A percentile compares a stretch with the other conserved stretches of the same genome.
phyloP scores from a whole-genome alignment of 2,888 invertebrate genomes.

The Pterostichus madidus region DNA sequence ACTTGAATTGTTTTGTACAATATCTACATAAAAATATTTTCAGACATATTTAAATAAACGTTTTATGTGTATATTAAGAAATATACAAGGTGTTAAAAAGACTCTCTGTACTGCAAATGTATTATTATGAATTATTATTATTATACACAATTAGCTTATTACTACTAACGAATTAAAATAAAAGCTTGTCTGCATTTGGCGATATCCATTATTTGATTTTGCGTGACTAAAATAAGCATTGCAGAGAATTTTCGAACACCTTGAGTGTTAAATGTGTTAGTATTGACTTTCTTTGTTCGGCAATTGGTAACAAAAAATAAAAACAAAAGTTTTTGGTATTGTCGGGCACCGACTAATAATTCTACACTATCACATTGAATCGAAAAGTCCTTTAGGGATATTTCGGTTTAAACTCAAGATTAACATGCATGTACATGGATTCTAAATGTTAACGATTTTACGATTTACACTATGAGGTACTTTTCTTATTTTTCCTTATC shows the following conservation, averaged over 20 bases:
- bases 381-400: constrained; percentile 46
- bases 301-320: constrained; percentile 41
- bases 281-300: constrained; percentile 53
- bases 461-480: constrained; percentile 28
- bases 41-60: too few species aligned
- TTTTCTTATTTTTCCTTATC: background rate
- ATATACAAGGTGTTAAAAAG: too few species aligned
- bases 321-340: constrained; percentile 69
- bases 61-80: too few species aligned
- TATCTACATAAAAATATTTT: too few species aligned
- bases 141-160: too few species aligned
- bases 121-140: too few species aligned
- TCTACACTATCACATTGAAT: constrained; percentile 68
- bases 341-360: constrained; percentile 72
- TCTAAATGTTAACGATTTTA: constrained; percentile 8
- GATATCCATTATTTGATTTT: too few species aligned
- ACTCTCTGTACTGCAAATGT: too few species aligned
- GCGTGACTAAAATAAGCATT: too few species aligned
- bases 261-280: background rate
- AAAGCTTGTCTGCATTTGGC: too few species aligned
- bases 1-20: too few species aligned
- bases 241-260: background rate
- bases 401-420: constrained; percentile 38
- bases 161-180: too few species aligned
- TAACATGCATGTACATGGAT: constrained; percentile 51